Base-by-base conservation (phyloP, 2,113 vertebrate genomes). In the Willisornis vidua region DNA sequence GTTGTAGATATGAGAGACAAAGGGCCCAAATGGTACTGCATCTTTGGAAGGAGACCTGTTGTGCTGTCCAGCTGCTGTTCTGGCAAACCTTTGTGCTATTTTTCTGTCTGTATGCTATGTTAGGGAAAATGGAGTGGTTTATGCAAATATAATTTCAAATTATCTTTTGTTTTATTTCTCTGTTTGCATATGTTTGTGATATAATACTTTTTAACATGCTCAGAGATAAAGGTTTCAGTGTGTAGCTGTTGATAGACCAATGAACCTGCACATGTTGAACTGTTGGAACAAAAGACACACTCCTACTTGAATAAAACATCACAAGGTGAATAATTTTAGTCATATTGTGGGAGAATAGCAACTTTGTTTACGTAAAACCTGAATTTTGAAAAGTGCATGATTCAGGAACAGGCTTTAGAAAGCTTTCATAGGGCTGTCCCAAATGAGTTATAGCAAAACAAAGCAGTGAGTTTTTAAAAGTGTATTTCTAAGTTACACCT, bases 261-360 rank as follows among this genome's bases (percentile, higher is more conserved):
- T 55, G 75, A 96, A 85, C 63, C 29, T 82, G 39, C 20, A 20
- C 1, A 2, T 70, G 22, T 54, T 68, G 67, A 89, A 35, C 43
- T 86, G 37, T 19, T 80, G 43, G 29, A 85, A 57, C 61, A 31
- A 61, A 75, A 49, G 49, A 67, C 20, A 18, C 41, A 7, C 18
- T 92, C 26, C 24, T 78, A 31, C 39, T 78, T 81, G 68, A 92
- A 74, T 87, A 92, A 87, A 93, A 89, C 28, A 65, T 82, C 48
- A 75, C 62, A 61, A 92, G 62, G 73, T 94, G 73, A 95, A 93
- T 93, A 71, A 89, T 94, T 96, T 76, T 66, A 95, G 58, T 52
- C 57, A 54, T 72, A 20, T n/a, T 12, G 3, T 78, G 29, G 80
- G 65, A 89, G 76, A 92, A 66, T 25, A 43, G 57, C 65, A 94